Base-by-base conservation (phyloP, 1,140 invertebrate species). In the Aplysia californica region DNA sequence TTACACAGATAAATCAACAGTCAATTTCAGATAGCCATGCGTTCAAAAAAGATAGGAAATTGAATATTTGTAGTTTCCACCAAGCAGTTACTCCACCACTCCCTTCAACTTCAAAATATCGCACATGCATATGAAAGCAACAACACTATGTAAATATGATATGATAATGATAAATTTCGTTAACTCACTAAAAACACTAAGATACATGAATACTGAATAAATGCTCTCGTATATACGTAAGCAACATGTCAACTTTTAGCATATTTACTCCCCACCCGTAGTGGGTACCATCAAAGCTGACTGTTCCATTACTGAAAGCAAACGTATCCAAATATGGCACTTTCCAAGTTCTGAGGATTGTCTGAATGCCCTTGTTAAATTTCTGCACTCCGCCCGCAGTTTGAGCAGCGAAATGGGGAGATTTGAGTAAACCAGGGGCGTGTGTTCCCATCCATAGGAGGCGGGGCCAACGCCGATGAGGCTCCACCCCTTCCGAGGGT, bases 231-330 rank as follows among this genome's bases (percentile, higher is more conserved):
- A 79, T 65, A 55, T 75, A 79, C 36, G 67, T 66, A 5, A 79
- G 44, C 10, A 79, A 41, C 36, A 79, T 71, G 31, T 79, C 61
- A 1, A 68, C 61, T 66, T 79, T 79, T 3, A 76, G 38, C 41
- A 59, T 65, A 55, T 79, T 79, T 3, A 70, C 61, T 0, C 73
- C 78, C 31, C 69, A 76, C 0, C 78, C 78, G 29, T 79, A 79
- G 59, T 79, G 78, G 6, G 78, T 76, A 1, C 78, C 78, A 41
- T 79, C 78, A 64, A 79, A 75, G 21, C 73, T 66, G 21, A 75
- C 58, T 20, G 65, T 31, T 10, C 73, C 73, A 26, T 75, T 64
- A 2, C 73, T 79, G 31, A 79, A 71, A 38, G 56, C 72, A 50
- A 79, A 79, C 0, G 68, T 55, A 18, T 79, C 68, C 20, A 79